A percentile compares a stretch with the other conserved stretches of the same genome.
phyloP scores from a whole-genome alignment of 2,888 invertebrate genomes.

The Eristalinus aeneus region DNA sequence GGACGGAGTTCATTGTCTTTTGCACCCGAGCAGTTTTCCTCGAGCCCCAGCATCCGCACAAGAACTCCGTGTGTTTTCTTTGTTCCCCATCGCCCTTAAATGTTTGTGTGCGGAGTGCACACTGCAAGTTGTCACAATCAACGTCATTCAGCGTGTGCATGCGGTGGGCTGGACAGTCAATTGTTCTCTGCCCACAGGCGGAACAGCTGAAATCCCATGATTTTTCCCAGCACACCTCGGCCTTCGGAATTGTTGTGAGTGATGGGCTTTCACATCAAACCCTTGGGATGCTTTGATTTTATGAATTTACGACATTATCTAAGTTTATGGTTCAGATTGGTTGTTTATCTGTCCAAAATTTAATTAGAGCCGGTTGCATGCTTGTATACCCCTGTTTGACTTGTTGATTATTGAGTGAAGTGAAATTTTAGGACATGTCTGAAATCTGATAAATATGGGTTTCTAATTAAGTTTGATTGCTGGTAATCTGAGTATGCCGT shows the following conservation, averaged over 20 bases:
- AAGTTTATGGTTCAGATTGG: neutral
- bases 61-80: neutral
- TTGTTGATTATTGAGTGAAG: constrained; percentile 53
- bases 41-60: neutral
- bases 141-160: neutral
- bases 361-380: constrained; percentile 1
- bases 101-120: neutral
- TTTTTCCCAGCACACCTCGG: neutral
- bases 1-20: constrained; percentile 46
- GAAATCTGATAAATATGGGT: neutral
- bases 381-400: constrained; percentile 20
- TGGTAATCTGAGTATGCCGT: neutral
- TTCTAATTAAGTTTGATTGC: constrained; percentile 41
- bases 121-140: neutral
- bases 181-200: neutral
- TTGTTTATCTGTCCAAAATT: constrained; percentile 21
- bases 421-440: constrained; percentile 22
- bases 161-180: neutral
- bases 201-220: neutral
- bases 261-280: neutral
- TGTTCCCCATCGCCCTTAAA: neutral
- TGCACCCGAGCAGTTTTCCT: neutral
- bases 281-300: neutral
- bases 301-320: constrained; percentile 12
- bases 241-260: neutral